Evolutionary conservation across 2,888 invertebrate species (phyloP), one percentile per base, ranked within the genome.

Genomic region (Xanthia icteritia): DNA sequence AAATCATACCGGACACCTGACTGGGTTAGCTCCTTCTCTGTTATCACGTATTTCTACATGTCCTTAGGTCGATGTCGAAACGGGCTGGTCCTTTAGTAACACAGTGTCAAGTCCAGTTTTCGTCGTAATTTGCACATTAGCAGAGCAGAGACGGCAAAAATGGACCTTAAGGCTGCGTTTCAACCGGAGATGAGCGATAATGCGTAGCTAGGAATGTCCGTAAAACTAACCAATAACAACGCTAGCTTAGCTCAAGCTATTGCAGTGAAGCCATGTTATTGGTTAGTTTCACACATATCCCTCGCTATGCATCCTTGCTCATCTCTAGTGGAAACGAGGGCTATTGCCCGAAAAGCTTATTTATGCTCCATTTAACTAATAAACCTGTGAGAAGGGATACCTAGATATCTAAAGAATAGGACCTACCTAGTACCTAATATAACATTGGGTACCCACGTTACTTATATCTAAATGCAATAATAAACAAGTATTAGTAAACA

Each of bases 1-100:
- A 56, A 76, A 51, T 76, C 20, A 51, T 45, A 71, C 80, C 82
- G 81, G 82, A 81, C n/a, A 71, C 66, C 56, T 39, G 71, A 82
- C 81, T 54, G 71, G 81, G n/a, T 0, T 27, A 2, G 13, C 13
- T 27, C 27, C 8, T 9, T 51, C 23, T 69, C n/a, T 15, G 8
- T 66, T 58, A 42, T 42, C 15, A 60, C 13, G 5, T 60, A 20
- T 23, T 27, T 36, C 31, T n/a, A 70, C 42, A 54, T 17, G 8
- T 42, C 42, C 31, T 42, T 31, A 31, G 1, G 17, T 42, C n/a
- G 31, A 1, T 23, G 4, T 8, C 5, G 9, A 31, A 56, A 69
- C 9, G 5, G 9, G 8, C n/a, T 71, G 31, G 5, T 3, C 9
- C 31, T 1, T 56, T 31, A 15, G 31, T 20, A 11, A 15, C 11